Evolutionary conservation across 2,888 invertebrate species (phyloP), one percentile per base, ranked within the genome.

Genomic region (Salpingus planirostris): DNA sequence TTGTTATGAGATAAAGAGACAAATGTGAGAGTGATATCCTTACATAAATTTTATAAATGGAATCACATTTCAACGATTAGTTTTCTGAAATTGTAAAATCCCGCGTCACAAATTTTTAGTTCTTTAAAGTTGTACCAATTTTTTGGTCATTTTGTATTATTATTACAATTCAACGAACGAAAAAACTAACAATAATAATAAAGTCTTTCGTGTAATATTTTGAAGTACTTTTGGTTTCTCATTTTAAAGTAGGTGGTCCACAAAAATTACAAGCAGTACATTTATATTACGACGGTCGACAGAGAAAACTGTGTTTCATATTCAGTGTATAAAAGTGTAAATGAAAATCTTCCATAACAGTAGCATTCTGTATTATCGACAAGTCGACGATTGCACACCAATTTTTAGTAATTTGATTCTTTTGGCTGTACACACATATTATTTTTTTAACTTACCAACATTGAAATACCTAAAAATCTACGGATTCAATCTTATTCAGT

Each of bases 201-300:
- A n/a, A n/a, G n/a, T n/a, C n/a, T n/a, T n/a, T n/a, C n/a, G n/a
- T n/a, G n/a, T n/a, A n/a, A n/a, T n/a, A n/a, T n/a, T n/a, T n/a
- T n/a, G n/a, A n/a, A n/a, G 10, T 7, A 8, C 10, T 23, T 23
- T 23, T 11, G 5, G 8, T 23, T 23, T 4, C 10, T 23, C 6
- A 11, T 8, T 23, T 18, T 5, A 18, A 18, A 31, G 36, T 43
- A 42, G 46, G 48, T 57, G 59, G 59, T 59, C 59, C 59, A 55
- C 59, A 55, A 45, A 52, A 53, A 56, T 55, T 56, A 46, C 52
- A 51, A 43, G 50, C 52, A 55, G 51, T 54, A 52, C 51, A 41
- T 47, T 45, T 23, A 32, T 37, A 33, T 22, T 18, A 3, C 28
- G 22, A 24, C 24, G 33, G 27, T 33, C 5, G 11, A 2, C 13